phyloP scores from a whole-genome alignment of 2,888 invertebrate species.

The Heliconius sara region DNA sequence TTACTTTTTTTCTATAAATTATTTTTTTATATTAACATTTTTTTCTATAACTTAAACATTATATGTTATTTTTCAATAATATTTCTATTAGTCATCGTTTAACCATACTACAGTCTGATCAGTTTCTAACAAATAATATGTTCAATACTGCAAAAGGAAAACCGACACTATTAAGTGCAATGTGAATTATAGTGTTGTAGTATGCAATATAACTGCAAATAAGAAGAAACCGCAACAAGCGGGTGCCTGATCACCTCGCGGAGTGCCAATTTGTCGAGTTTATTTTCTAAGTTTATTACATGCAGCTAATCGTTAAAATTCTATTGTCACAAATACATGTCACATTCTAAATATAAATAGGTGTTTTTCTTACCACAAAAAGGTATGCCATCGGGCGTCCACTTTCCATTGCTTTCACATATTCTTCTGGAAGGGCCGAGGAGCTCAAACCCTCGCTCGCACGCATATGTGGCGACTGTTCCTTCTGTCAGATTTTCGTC shows the following conservation, averaged over 20 bases:
- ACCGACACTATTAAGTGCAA: background rate
- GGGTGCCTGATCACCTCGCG: background rate
- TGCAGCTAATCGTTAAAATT: background rate
- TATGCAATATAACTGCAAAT: conserved; percentile 7
- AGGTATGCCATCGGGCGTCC: conserved; percentile 95
- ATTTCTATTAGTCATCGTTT: background rate
- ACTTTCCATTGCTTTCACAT: conserved; percentile 89
- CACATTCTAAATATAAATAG: background rate
- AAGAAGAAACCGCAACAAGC: conserved; percentile 9
- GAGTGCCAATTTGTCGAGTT: background rate
- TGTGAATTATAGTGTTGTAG: background rate
- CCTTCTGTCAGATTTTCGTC: conserved; percentile 84
- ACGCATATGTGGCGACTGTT: conserved; percentile 91
- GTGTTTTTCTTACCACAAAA: conserved; percentile 93
- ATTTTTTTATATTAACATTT: background rate
- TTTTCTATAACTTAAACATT: background rate
- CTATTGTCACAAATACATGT: background rate
- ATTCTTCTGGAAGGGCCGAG: conserved; percentile 92
- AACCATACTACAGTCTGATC: background rate
- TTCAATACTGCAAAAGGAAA: background rate
- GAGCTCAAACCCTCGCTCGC: conserved; percentile 95
- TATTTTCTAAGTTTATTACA: conserved; percentile 5
- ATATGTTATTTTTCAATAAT: background rate
- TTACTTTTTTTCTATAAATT: background rate
- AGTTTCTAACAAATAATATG: background rate